Evolutionary conservation across 2,113 vertebrate genomes (phyloP), one percentile per base, ranked within the genome.

Genomic region (Neotragus pygmaeus): DNA sequence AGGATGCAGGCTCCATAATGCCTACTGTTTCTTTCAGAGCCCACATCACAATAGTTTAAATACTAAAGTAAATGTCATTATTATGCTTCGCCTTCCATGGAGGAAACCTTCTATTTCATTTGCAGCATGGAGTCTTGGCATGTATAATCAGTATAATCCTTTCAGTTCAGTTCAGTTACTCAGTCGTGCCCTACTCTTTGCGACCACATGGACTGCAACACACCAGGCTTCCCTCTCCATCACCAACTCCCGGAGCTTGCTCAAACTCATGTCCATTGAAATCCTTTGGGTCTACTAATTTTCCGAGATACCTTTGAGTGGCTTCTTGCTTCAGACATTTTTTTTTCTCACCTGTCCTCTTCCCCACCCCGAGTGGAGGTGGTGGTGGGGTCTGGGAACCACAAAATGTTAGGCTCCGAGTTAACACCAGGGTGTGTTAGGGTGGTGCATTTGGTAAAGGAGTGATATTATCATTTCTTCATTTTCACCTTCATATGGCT

Each of bases 131-230:
- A 27, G 7, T 77, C 28, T 84, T 53, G 25, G 43, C 4, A 3
- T 66, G 30, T 57, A 16, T 6, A 25, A 60, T 82, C n/a, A 27
- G n/a, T 85, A 88, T 90, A 25, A 73, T 39, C 66, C n/a, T 73
- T 73, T 73, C 66, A 73, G 6, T 73, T 39, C 66, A 70, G 66
- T 11, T 73, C 66, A 73, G 66, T 73, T 21, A 39, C n/a, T 73
- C 19, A 73, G 66, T 39, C n/a, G 2, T 73, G 66, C 36, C 66
- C n/a, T 23, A 25, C 66, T 73, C 19, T 70, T 70, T 73, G 10
- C 0, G 2, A 73, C n/a, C n/a, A 33, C n/a, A 23, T 25, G n/a
- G 66, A 23, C n/a, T 73, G n/a, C 10, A 39, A n/a, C 1, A 1
- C n/a, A 39, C n/a, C 66, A 70, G 66, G n/a, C 66, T 36, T 70